Evolutionary conservation across 2,888 invertebrate species (phyloP), one percentile per base, ranked within the genome.

Genomic region (Rhingia rostrata): DNA sequence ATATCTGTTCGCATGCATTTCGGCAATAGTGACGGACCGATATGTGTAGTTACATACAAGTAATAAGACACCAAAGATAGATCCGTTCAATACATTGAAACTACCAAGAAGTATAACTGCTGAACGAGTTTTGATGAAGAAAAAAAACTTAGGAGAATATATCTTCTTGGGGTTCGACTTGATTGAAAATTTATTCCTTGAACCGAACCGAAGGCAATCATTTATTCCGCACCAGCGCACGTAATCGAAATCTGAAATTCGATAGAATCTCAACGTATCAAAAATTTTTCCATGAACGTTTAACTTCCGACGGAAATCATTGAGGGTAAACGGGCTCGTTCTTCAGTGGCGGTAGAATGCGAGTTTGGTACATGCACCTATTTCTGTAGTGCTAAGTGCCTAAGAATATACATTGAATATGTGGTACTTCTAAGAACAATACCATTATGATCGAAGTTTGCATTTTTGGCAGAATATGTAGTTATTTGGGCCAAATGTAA

Each of bases 121-220:
- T 47, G 70, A 81, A 61, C 78, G 63, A 69, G 60, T 69, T 77
- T 82, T 73, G 78, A 73, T 41, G 61, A 61, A 66, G 54, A 69
- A 39, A 69, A 69, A 45, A 73, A 73, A 41, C 45, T 35, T 43
- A 10, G 35, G 32, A 67, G 73, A 66, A 83, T 83, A 79, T 79
- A 72, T 54, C 70, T 82, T 82, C 60, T 77, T 35, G 63, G 72
- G 78, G 63, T 78, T 78, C 73, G 78, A 78, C 79, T 83, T 83
- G 83, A 83, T 83, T 83, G 83, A 83, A 83, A 83, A 83, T 83
- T 83, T 83, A 83, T 83, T 83, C 83, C 83, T 67, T 84, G 84
- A 84, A 84, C 84, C 80, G 84, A 84, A 84, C 80, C 69, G 80
- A 79, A 74, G 73, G 84, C 79, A 84, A 84, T 84, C 84, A 79